Evolutionary conservation across 2,113 vertebrate species (phyloP).

Genomic region (Poeciliopsis prolifica): DNA sequence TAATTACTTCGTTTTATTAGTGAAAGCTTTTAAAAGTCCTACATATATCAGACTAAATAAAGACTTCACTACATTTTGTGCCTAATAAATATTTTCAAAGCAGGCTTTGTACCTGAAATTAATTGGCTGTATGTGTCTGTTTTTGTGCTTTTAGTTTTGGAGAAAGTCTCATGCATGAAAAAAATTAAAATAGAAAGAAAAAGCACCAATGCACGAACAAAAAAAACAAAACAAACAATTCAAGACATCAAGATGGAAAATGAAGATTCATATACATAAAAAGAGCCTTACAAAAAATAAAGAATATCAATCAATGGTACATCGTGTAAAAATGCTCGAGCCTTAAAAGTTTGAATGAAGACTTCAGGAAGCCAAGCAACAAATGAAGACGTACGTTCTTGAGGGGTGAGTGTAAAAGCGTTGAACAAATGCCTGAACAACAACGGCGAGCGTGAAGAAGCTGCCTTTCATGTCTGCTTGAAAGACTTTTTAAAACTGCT

Average conservation of each 20-base stretch:
- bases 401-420: conserved; percentile 23
- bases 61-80: background rate
- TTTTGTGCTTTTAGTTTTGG: background rate
- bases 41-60: background rate
- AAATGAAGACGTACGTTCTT: conserved; percentile 26
- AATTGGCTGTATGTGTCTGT: background rate
- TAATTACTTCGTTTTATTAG: background rate
- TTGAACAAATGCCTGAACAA: conserved; percentile 33
- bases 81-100: background rate
- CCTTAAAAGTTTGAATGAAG: background rate
- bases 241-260: background rate
- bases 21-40: background rate
- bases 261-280: background rate
- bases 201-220: background rate
- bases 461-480: conserved; percentile 61
- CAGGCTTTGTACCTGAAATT: background rate
- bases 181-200: background rate
- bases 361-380: conserved; percentile 5
- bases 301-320: background rate
- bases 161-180: background rate
- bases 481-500: conserved; percentile 50
- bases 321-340: background rate
- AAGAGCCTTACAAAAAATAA: too few species aligned
- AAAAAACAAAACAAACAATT: background rate
- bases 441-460: conserved; percentile 27